phyloP scores from a whole-genome alignment of 2,113 vertebrate species.

The Aspiorhynchus laticeps region DNA sequence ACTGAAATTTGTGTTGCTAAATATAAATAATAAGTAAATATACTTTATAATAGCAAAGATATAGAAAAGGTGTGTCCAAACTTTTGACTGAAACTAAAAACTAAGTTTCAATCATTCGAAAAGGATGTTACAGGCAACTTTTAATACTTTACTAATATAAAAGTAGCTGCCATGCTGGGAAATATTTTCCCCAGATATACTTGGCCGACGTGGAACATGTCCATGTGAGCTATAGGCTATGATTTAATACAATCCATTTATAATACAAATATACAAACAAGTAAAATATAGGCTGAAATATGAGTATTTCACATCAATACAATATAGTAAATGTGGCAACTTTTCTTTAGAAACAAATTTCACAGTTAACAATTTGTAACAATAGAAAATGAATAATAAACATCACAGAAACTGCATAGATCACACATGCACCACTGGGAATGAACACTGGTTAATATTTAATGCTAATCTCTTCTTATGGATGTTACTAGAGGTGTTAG shows the following conservation, averaged over 20 bases:
- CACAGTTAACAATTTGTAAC: slow-evolving; percentile 11
- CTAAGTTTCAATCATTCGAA: background rate
- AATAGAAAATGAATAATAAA: slow-evolving; percentile 58
- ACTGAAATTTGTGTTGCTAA: background rate
- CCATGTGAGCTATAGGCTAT: background rate
- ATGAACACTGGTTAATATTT: slow-evolving; percentile 19
- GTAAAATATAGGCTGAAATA: background rate
- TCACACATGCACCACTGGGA: slow-evolving; percentile 78
- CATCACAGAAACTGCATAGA: slow-evolving; percentile 83
- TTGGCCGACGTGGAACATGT: background rate
- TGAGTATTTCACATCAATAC: background rate
- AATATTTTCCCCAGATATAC: background rate
- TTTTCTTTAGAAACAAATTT: slow-evolving; percentile 42
- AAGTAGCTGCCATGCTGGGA: background rate
- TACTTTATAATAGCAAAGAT: background rate
- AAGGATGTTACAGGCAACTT: background rate
- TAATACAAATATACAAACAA: background rate
- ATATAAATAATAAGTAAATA: too few relatives aligned
- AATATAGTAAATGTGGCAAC: background rate
- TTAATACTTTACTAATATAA: slow-evolving; percentile 1
- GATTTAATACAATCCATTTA: background rate
- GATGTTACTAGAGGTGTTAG: background rate
- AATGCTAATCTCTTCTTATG: background rate
- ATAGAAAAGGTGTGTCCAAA: background rate
- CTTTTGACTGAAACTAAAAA: background rate